Evolutionary conservation across 2,797 vertebrate species (phyloP), one percentile per base, ranked within the genome.

Genomic region (Microcaecilia unicolor): DNA sequence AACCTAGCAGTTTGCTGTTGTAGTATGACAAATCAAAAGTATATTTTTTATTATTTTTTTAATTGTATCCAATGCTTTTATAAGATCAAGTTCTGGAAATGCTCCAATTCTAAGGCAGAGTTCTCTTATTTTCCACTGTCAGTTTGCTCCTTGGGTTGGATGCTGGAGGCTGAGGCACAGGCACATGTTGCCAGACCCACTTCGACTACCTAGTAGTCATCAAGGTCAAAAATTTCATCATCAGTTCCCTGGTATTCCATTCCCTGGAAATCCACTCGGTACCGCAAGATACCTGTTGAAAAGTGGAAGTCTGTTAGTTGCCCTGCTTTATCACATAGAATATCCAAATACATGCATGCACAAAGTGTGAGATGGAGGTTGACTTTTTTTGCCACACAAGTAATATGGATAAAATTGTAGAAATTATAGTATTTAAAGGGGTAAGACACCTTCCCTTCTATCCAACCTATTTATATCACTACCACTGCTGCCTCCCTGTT

Each of bases 131-230:
- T 76, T 84, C 85, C 85, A 86, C 79, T 70, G 57, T 44, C 69
- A 80, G 75, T 81, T 74, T 81, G 74, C 75, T 83, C 76, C 80
- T 85, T 84, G 80, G 81, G 84, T 83, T 81, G 80, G 83, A 86
- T 83, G 82, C 76, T 83, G 81, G 82, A 84, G 82, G 82, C 78
- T 41, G 79, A 86, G 81, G 80, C 83, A 85, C 83, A 86, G 81
- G 80, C 83, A 85, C 83, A 9, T 77, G 59, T 79, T 81, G 80
- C 82, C 80, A 50, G 78, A 85, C 80, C 82, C 76, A 72, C 64
- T 79, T 87, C 73, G 88, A 96, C 95, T 98, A 98, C 94, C 90
- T 97, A 99, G 93, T 99, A 98, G 93, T 99, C 96, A 95, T 98
- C 94, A 85, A 99, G 92, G 88, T 99, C 95, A 84, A 98, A 98